These are phyloP conservation scores for Tricholaema leucomelas DNA, from an alignment of 2,113 vertebrate species.

Conservation along the genomic window DNA sequence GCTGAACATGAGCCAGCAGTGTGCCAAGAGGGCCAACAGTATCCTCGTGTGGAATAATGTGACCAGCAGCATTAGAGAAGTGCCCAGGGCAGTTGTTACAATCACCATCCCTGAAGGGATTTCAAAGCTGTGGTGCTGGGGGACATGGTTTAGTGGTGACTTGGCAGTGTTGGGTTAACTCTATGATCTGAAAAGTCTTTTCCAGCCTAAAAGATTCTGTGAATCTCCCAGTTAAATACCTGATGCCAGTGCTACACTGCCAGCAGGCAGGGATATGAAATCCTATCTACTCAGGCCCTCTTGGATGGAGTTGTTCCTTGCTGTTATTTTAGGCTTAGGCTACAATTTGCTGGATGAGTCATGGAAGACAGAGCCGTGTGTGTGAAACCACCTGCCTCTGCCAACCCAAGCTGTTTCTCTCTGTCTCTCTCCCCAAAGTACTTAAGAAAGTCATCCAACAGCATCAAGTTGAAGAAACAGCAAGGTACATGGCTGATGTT, in stretches of 20 bases:
- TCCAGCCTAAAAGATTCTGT: too few relatives aligned
- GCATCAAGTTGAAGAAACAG: not conserved
- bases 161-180: too few relatives aligned
- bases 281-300: rapidly evolving
- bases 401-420: conserved; percentile 46
- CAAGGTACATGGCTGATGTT: not conserved
- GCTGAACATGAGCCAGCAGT: too few relatives aligned
- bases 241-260: not conserved
- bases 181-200: too few relatives aligned
- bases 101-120: too few relatives aligned
- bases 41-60: too few relatives aligned
- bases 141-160: too few relatives aligned
- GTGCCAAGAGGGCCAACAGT: too few relatives aligned
- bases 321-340: not conserved
- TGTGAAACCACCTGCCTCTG: conserved; percentile 38
- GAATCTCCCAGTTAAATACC: not conserved
- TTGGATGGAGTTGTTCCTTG: not conserved
- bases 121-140: too few relatives aligned
- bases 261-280: not conserved
- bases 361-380: not conserved
- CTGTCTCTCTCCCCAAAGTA: conserved; percentile 22
- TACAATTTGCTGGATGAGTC: conserved; percentile 17
- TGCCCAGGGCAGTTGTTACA: too few relatives aligned
- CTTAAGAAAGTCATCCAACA: conserved; percentile 42
- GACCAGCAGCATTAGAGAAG: too few relatives aligned